A percentile compares a stretch with the other conserved stretches of the same genome.
Evolutionary conservation across 2,113 vertebrate species (phyloP).

Genomic region (Bujurquina vittata): DNA sequence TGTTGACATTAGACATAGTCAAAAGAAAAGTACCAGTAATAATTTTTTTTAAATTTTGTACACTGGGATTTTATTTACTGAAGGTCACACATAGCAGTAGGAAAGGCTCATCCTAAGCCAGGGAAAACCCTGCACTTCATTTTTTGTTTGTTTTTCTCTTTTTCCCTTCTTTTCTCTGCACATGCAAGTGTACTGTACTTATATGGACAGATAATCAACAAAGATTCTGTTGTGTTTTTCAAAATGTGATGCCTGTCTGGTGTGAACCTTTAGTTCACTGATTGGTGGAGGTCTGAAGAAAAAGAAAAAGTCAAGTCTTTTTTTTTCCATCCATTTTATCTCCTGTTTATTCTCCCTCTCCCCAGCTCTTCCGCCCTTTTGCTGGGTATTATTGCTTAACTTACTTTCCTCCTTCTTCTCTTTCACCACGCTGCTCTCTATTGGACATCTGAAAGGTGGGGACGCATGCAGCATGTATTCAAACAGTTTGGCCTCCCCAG

Average conservation of each 20-base stretch:
- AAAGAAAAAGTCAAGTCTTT: not conserved
- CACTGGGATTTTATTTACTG: too few relatives aligned
- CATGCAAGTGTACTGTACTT: not conserved
- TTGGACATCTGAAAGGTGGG: conserved; percentile 90
- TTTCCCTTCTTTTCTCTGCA: not conserved
- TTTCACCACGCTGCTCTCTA: conserved; percentile 91
- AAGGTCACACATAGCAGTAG: too few relatives aligned
- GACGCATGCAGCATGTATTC: conserved; percentile 89
- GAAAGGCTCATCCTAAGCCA: not conserved
- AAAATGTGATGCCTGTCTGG: conserved; percentile 2
- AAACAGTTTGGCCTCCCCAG: conserved; percentile 87
- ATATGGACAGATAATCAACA: not conserved
- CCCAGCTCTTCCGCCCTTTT: conserved; percentile 51
- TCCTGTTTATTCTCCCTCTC: conserved; percentile 5
- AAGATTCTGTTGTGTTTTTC: conserved; percentile 20
- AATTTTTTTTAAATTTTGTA: too few relatives aligned
- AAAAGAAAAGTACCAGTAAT: not conserved
- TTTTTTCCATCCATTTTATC: conserved; percentile 14
- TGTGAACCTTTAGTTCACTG: not conserved
- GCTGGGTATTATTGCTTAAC: conserved; percentile 83
- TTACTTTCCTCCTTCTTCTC: conserved; percentile 88
- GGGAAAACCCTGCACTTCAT: not conserved
- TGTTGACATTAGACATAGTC: not conserved
- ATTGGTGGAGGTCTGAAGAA: conserved; percentile 6
- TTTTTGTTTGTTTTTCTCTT: not conserved